A percentile compares a stretch with the other conserved stretches of the same genome.
phyloP scores from a whole-genome alignment of 2,888 invertebrate species.

The Drosophila longiperda region DNA sequence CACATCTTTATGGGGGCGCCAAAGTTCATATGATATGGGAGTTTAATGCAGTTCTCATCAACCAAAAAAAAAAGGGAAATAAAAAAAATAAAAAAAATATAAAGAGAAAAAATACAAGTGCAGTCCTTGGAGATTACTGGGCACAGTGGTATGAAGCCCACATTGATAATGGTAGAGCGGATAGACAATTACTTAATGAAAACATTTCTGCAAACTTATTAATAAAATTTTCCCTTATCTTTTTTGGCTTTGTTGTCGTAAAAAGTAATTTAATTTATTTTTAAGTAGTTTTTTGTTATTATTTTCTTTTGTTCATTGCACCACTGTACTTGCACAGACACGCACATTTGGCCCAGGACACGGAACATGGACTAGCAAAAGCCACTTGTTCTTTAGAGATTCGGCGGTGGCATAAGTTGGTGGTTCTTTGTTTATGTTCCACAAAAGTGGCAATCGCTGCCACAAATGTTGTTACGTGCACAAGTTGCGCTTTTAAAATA shows the following conservation, averaged over 20 bases:
- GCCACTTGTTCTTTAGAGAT: constrained; percentile 10
- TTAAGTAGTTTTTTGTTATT: neutral
- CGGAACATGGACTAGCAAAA: constrained; percentile 7
- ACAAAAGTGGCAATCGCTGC: constrained; percentile 75
- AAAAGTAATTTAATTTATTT: neutral
- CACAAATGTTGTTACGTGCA: constrained; percentile 78
- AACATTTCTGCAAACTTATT: neutral
- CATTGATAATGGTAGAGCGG: neutral
- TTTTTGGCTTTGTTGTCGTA: neutral
- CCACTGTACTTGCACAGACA: constrained; percentile 43
- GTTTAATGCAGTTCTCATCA: constrained; percentile 32
- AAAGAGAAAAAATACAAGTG: constrained; percentile 9
- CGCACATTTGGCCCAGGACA: constrained; percentile 29
- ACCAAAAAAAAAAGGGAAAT: neutral
- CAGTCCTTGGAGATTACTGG: constrained; percentile 41
- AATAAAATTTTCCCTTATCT: neutral
- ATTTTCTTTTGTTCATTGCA: neutral
- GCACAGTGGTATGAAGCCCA: constrained; percentile 37
- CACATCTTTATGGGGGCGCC: constrained; percentile 63
- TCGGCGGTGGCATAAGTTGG: constrained; percentile 24
- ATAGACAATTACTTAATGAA: neutral
- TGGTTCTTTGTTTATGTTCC: constrained; percentile 68
- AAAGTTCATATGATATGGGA: constrained; percentile 53
- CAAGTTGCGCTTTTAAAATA: constrained; percentile 80
- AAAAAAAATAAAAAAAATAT: constrained; percentile 4